phyloP scores from a whole-genome alignment of 2,797 vertebrate species.

The Aldrovandia affinis region DNA sequence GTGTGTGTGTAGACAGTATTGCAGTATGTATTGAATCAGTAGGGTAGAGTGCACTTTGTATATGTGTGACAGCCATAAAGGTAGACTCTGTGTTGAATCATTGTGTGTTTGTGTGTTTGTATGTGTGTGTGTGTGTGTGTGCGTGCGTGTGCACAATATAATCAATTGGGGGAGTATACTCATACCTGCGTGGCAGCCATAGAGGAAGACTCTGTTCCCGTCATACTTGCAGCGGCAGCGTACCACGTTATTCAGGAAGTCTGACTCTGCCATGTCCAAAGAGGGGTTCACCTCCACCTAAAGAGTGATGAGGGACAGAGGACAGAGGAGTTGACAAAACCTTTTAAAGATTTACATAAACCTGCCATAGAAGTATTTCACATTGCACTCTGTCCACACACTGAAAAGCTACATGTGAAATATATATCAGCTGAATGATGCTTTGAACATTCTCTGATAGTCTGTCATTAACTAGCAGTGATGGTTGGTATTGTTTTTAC shows the following conservation, averaged over 20 bases:
- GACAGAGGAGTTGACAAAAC: neutral
- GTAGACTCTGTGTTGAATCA: too few species aligned
- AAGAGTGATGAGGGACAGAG: neutral
- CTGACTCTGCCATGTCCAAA: constrained; percentile 91
- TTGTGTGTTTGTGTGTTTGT: too few species aligned
- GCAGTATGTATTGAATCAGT: neutral
- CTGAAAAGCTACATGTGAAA: neutral
- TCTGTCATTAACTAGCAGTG: constrained; percentile 65
- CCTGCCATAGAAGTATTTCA: neutral
- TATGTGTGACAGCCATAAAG: too few species aligned
- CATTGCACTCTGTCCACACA: neutral
- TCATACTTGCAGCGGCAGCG: constrained; percentile 93
- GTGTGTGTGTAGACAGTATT: neutral
- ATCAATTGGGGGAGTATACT: neutral
- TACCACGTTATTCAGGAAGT: constrained; percentile 94
- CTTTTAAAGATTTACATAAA: neutral
- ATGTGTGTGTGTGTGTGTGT: neutral
- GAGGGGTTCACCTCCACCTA: constrained; percentile 94
- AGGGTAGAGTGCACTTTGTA: too few species aligned
- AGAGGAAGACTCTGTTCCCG: constrained; percentile 87
- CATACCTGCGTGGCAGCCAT: constrained; percentile 88
- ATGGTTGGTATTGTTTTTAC: constrained; percentile 65
- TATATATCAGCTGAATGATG: neutral
- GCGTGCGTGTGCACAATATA: neutral
- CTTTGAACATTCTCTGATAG: constrained; percentile 39